Conservation (phyloP, 2,888 invertebrate genomes). For the Tortricodes alternella region DNA sequence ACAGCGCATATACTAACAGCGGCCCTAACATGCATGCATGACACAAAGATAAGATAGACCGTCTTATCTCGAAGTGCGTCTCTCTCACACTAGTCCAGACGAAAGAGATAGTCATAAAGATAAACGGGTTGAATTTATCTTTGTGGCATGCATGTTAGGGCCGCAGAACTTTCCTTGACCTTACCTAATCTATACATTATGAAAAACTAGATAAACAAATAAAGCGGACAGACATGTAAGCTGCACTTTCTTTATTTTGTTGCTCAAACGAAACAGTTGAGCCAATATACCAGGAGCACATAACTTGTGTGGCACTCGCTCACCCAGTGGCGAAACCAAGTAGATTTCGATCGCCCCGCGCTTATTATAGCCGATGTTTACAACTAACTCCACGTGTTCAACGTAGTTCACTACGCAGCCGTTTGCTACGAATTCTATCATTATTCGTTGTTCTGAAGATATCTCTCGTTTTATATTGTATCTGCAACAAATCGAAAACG, state of each 20-base stretch:
- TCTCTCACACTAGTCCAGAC: no score
- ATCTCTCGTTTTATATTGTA: conserved; percentile 40
- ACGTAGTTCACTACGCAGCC: conserved; percentile 86
- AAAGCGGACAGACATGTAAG: no score
- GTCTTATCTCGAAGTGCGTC: no score
- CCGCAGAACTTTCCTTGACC: no score
- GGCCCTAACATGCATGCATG: no score
- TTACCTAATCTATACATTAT: no score
- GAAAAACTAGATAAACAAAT: no score
- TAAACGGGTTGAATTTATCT: no score
- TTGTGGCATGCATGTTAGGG: no score
- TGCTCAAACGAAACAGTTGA: conserved; percentile 43
- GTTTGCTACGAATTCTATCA: conserved; percentile 75
- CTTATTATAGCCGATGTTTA: conserved; percentile 86
- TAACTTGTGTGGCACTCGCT: conserved; percentile 34
- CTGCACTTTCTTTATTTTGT: conserved; percentile 13
- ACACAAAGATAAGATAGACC: no score
- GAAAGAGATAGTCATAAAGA: no score
- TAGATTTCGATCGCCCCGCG: conserved; percentile 90
- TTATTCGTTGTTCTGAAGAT: conserved; percentile 47
- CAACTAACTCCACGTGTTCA: conserved; percentile 92
- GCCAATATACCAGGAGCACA: conserved; percentile 45
- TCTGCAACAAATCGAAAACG: not conserved
- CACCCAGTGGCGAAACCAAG: conserved; percentile 90
- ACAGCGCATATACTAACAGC: no score